phyloP scores from a whole-genome alignment of 2,888 invertebrate species.

The Idaea straminata region DNA sequence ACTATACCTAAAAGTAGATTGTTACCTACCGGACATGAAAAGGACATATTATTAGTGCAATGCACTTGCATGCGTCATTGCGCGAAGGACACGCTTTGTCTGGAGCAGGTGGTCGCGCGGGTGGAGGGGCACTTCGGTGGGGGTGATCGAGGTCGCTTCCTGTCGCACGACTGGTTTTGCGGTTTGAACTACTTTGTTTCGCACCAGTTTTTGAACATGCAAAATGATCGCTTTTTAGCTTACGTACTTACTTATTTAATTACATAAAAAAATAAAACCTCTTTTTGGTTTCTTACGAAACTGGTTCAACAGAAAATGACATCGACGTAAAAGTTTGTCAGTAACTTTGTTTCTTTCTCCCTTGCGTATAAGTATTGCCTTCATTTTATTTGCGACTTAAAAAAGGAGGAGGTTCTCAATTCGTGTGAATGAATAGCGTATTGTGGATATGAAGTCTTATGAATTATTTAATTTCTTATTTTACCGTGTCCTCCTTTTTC shows the following conservation, averaged over 20 bases:
- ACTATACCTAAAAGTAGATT: conserved; percentile 7
- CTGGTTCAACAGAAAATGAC: neutral
- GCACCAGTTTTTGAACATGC: conserved; percentile 69
- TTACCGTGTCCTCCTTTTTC: too few relatives aligned
- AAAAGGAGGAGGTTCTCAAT: too few relatives aligned
- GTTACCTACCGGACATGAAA: conserved; percentile 65
- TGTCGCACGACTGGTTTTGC: conserved; percentile 75
- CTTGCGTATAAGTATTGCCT: neutral
- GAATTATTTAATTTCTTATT: too few relatives aligned
- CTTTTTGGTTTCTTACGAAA: neutral
- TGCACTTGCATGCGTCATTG: conserved; percentile 75
- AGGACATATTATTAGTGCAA: conserved; percentile 69
- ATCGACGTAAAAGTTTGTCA: neutral
- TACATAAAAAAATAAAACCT: neutral
- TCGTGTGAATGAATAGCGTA: too few relatives aligned
- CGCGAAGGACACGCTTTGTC: conserved; percentile 77
- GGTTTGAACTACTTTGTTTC: conserved; percentile 73
- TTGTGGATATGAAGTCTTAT: too few relatives aligned
- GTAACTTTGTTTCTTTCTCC: neutral
- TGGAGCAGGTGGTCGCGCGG: conserved; percentile 66
- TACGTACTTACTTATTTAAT: conserved; percentile 28
- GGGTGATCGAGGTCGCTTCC: conserved; percentile 71
- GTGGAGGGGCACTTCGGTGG: conserved; percentile 32
- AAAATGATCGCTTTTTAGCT: conserved; percentile 64
- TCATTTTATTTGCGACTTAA: neutral